phyloP scores from a whole-genome alignment of 2,888 invertebrate genomes.

The Saturnia japonica region DNA sequence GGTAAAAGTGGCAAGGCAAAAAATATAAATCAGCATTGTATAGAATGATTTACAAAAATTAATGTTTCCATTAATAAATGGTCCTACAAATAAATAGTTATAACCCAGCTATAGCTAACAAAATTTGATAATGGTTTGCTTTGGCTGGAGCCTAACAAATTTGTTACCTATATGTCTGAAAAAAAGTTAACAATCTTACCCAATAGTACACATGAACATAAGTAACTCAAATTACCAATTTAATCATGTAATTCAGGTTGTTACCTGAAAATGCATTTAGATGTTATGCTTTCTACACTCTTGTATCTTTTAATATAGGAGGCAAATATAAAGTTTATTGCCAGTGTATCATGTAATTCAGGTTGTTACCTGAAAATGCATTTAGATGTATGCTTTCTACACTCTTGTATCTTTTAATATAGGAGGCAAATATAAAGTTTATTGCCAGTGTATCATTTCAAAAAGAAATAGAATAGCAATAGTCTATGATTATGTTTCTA shows the following conservation, averaged over 20 bases:
- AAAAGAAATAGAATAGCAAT: background rate
- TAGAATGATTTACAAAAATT: background rate
- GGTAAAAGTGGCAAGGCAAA: background rate
- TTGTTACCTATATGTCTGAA: background rate
- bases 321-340: background rate
- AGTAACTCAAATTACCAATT: background rate
- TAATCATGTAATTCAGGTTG: background rate
- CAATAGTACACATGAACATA: background rate
- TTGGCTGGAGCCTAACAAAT: background rate
- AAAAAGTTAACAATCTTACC: background rate
- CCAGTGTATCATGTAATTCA: background rate
- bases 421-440: background rate
- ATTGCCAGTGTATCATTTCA: background rate
- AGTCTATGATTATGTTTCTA: too few species aligned
- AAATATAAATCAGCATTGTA: background rate
- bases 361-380: background rate
- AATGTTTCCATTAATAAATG: too few species aligned
- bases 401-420: background rate
- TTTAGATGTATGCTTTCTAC: background rate
- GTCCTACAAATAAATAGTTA: background rate
- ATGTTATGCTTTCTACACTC: background rate
- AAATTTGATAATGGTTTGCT: background rate
- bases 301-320: background rate
- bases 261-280: background rate
- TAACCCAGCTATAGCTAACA: background rate